A percentile compares a stretch with the other conserved stretches of the same genome.
phyloP scores from a whole-genome alignment of 2,113 vertebrate genomes.

The Podocnemis expansa region DNA sequence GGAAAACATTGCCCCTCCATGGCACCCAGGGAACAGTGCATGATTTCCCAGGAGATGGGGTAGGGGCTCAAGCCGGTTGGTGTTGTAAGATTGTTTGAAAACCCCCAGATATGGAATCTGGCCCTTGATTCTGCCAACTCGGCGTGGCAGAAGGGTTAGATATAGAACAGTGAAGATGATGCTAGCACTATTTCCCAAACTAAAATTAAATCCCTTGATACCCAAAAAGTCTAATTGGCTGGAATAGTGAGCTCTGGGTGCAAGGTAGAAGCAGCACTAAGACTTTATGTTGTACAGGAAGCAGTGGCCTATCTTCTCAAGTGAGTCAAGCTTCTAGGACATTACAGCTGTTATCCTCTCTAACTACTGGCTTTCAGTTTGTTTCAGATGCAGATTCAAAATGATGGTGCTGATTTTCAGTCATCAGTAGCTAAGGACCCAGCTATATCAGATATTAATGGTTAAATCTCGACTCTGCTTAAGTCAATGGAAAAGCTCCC shows the following conservation, averaged over 20 bases:
- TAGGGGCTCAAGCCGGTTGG: no score
- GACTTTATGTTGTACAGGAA: not conserved
- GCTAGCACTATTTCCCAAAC: not conserved
- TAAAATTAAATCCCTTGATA: not conserved
- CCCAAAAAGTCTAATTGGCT: not conserved
- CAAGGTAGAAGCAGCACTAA: not conserved
- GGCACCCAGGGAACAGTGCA: no score
- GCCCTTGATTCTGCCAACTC: no score
- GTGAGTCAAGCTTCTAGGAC: fast-evolving
- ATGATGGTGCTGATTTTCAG: not conserved
- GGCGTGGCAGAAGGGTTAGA: no score
- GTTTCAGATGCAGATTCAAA: not conserved
- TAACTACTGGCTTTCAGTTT: not conserved
- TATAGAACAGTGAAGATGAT: not conserved
- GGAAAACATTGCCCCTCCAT: no score
- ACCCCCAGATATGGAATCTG: no score
- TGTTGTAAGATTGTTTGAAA: no score
- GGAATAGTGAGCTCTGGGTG: not conserved
- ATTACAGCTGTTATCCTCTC: not conserved
- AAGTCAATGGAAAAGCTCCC: not conserved
- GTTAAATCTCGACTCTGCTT: not conserved
- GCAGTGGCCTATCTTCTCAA: not conserved
- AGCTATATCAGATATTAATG: not conserved
- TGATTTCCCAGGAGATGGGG: no score
- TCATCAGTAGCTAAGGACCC: no score